phyloP scores from a whole-genome alignment of 92 coral and sea anemone genomes.

The Palythoa heliodiscus region DNA sequence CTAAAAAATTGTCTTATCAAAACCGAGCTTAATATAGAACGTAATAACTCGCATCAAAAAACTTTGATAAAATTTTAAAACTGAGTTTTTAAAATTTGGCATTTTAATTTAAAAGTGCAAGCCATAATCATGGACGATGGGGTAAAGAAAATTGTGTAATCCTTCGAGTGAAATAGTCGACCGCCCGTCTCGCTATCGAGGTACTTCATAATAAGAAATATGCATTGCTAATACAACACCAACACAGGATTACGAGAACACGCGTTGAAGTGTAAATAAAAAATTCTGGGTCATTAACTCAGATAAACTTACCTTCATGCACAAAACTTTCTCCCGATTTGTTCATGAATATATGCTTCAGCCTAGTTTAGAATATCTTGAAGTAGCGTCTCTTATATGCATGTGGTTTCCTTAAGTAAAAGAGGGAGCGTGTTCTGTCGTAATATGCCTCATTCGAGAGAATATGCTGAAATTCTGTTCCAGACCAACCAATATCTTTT shows the following conservation, averaged over 20 bases:
- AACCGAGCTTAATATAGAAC: background rate
- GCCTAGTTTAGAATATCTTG: background rate
- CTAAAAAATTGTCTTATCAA: background rate
- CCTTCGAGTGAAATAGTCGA: background rate
- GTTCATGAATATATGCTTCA: background rate
- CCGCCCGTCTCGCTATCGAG: background rate
- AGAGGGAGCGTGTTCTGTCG: background rate
- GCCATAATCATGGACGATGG: background rate
- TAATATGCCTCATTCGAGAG: background rate
- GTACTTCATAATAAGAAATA: background rate
- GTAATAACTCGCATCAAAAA: background rate
- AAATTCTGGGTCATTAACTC: background rate
- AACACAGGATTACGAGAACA: background rate
- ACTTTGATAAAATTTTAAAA: background rate
- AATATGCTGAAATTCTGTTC: background rate
- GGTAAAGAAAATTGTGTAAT: background rate
- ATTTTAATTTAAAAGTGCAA: background rate
- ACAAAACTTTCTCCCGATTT: background rate
- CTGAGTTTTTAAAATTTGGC: background rate
- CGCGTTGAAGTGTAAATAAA: background rate
- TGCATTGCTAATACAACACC: background rate
- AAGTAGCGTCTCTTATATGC: background rate
- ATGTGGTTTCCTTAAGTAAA: background rate
- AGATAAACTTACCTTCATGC: slow-evolving; percentile 14
- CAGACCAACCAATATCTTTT: background rate